phyloP scores from a whole-genome alignment of 2,797 vertebrate species.

The Microctenopoma stevenorrisi region DNA sequence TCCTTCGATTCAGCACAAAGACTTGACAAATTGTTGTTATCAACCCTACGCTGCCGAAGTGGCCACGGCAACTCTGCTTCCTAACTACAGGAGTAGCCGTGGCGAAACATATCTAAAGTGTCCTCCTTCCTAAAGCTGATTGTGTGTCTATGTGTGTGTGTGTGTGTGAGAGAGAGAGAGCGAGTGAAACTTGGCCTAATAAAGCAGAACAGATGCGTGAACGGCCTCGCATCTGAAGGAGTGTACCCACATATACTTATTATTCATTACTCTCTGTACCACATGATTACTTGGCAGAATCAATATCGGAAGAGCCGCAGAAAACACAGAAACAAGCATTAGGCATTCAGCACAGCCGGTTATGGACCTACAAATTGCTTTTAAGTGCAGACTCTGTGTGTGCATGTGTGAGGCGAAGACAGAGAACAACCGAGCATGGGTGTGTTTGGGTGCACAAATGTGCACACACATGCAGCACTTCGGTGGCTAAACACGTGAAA shows the following conservation, averaged over 20 bases:
- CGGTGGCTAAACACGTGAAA: constrained; percentile 36
- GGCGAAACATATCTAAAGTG: constrained; percentile 59
- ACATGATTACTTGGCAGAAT: constrained; percentile 79
- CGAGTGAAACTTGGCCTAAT: constrained; percentile 56
- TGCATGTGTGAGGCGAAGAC: constrained; percentile 24
- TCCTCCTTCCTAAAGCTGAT: constrained; percentile 27
- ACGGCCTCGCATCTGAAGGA: constrained; percentile 58
- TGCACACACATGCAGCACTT: constrained; percentile 19
- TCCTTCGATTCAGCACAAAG: constrained; percentile 60
- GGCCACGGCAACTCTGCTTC: constrained; percentile 41
- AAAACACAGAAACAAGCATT: constrained; percentile 70
- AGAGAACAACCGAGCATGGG: constrained; percentile 14
- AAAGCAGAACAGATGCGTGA: constrained; percentile 69
- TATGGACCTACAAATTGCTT: constrained; percentile 78
- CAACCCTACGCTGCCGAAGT: constrained; percentile 37
- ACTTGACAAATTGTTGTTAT: constrained; percentile 67
- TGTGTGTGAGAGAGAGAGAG: not conserved
- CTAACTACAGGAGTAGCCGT: constrained; percentile 27
- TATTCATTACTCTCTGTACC: constrained; percentile 78
- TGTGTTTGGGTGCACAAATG: constrained; percentile 27
- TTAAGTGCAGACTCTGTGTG: constrained; percentile 58
- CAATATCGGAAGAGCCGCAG: constrained; percentile 71
- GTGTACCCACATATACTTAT: constrained; percentile 77
- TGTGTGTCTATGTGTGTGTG: constrained; percentile 6
- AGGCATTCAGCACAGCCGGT: constrained; percentile 66